Conservation (phyloP, 35 echinoderm and acorn worm species). For the Ptychodera flava region DNA sequence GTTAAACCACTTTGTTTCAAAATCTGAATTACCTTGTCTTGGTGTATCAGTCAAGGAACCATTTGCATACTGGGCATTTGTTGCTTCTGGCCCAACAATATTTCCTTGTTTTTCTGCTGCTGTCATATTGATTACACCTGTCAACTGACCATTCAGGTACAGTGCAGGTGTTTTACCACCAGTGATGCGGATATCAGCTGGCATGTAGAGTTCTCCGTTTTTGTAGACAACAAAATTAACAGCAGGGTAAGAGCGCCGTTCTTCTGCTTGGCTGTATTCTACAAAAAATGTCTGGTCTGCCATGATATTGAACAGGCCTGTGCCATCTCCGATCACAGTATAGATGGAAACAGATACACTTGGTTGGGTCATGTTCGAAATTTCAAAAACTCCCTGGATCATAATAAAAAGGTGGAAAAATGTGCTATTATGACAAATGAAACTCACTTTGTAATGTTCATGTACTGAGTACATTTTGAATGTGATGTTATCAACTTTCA, state of each 20-base stretch:
- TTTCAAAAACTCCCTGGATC: background rate
- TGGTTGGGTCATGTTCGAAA: background rate
- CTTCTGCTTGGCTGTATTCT: conserved; percentile 54
- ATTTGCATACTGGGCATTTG: conserved; percentile 65
- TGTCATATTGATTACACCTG: conserved; percentile 73
- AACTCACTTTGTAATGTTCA: no score
- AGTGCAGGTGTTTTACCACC: conserved; percentile 56
- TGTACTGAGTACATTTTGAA: no score
- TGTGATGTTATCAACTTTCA: no score
- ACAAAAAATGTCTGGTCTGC: conserved; percentile 72
- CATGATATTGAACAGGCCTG: conserved; percentile 50
- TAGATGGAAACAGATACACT: conserved; percentile 46
- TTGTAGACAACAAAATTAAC: conserved; percentile 67
- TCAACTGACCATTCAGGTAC: conserved; percentile 54
- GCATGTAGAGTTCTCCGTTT: conserved; percentile 46
- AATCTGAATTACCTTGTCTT: no score
- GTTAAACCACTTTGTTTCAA: no score
- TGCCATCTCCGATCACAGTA: conserved; percentile 56
- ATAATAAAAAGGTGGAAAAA: no score
- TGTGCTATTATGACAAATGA: no score
- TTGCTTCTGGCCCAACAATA: conserved; percentile 59
- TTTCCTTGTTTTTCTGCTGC: conserved; percentile 45
- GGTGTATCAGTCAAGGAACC: no score
- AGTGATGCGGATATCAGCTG: conserved; percentile 64
- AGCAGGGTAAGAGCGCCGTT: conserved; percentile 52